phyloP scores from a whole-genome alignment of 2,797 vertebrate genomes.

The Columba guinea region DNA sequence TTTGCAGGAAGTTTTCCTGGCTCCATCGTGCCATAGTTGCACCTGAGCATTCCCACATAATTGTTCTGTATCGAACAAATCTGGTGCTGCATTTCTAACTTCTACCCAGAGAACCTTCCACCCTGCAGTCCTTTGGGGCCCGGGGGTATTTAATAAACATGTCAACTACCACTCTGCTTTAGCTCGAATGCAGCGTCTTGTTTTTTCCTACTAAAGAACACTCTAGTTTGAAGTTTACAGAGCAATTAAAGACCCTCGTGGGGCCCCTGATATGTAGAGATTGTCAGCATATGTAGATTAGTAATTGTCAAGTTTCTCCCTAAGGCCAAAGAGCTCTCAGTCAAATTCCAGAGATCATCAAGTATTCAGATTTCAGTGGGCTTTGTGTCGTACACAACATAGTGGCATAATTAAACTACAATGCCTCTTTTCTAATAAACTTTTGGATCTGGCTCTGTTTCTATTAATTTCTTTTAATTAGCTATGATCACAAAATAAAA shows the following conservation, averaged over 20 bases:
- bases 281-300: constrained; percentile 74
- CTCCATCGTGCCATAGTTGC: rapidly evolving
- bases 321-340: constrained; percentile 69
- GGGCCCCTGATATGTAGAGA: constrained; percentile 64
- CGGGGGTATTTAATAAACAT: constrained; percentile 76
- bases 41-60: background rate
- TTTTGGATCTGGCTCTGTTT: constrained; percentile 50
- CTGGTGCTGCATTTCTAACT: constrained; percentile 7
- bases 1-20: background rate
- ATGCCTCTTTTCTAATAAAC: constrained; percentile 65
- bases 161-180: constrained; percentile 72
- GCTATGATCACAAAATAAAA: constrained; percentile 51
- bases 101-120: constrained; percentile 37
- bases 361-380: constrained; percentile 74
- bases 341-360: constrained; percentile 73
- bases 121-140: constrained; percentile 23
- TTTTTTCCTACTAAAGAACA: constrained; percentile 74
- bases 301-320: constrained; percentile 71
- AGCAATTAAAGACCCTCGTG: constrained; percentile 79
- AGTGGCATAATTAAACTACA: constrained; percentile 74
- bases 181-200: constrained; percentile 64
- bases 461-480: constrained; percentile 72
- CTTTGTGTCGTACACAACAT: constrained; percentile 60
- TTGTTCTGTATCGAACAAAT: constrained; percentile 26
- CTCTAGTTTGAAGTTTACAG: constrained; percentile 77